phyloP scores from a whole-genome alignment of 2,797 vertebrate species.

The Etheostoma nigrum region DNA sequence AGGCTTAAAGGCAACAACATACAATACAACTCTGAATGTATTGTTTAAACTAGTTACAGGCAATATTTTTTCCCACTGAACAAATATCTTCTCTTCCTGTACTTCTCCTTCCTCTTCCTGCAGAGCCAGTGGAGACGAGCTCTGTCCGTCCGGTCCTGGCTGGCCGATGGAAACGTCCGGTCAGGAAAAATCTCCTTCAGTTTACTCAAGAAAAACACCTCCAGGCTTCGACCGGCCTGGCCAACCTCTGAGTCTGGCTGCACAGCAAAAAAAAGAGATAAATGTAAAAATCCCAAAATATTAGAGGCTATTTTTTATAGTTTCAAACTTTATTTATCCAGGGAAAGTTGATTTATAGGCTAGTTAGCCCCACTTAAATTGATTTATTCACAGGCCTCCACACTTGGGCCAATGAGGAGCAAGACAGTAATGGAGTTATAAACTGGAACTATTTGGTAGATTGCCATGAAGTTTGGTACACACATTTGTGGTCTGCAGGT shows the following conservation, averaged over 20 bases:
- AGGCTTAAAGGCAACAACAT: not conserved
- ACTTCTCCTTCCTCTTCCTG: conserved; percentile 84
- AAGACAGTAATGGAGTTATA: too few species aligned
- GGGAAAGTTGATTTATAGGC: not conserved
- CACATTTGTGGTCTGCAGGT: too few species aligned
- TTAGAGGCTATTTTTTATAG: not conserved
- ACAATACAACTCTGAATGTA: not conserved
- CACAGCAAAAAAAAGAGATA: not conserved
- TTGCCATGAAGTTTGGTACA: too few species aligned
- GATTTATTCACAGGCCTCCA: too few species aligned
- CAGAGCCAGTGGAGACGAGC: conserved; percentile 88
- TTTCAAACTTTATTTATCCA: not conserved
- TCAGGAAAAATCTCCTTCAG: conserved; percentile 90
- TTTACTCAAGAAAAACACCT: conserved; percentile 89
- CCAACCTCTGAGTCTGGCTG: conserved; percentile 98
- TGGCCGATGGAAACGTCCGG: conserved; percentile 83
- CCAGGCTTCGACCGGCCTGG: conserved; percentile 91
- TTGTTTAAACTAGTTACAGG: conserved; percentile 41
- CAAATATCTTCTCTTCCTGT: conserved; percentile 87
- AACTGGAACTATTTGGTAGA: too few species aligned
- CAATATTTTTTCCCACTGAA: conserved; percentile 79
- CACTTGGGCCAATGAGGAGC: too few species aligned
- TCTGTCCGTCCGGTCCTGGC: conserved; percentile 79
- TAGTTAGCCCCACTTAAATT: too few species aligned
- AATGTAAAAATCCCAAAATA: not conserved